These are phyloP conservation scores for Buphagus erythrorhynchus DNA, from an alignment of 2,797 vertebrate genomes.

Conservation along the genomic window DNA sequence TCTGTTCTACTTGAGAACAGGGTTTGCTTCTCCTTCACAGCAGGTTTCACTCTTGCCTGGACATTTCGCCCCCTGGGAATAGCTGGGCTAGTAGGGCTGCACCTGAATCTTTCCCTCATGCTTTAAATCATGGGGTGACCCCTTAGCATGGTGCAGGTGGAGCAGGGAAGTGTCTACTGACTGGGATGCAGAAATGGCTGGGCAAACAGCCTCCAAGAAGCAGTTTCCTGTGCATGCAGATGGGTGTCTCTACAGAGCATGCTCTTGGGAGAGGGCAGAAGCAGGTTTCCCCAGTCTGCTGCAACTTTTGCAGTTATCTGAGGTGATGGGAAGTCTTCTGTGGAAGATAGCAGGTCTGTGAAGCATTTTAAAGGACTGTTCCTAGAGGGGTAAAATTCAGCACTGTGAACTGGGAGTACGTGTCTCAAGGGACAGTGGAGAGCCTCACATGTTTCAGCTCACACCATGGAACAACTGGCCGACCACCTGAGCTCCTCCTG, in stretches of 20 bases:
- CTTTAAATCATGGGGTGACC: not conserved
- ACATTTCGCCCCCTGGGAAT: not conserved
- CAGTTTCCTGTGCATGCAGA: not conserved
- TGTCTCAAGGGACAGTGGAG: not conserved
- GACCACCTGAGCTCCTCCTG: not conserved
- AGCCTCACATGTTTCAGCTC: not conserved
- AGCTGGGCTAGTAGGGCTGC: not conserved
- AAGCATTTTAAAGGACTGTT: not conserved
- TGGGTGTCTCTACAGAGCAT: not conserved
- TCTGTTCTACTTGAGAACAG: not conserved
- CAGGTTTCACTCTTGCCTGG: not conserved
- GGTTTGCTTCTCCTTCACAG: not conserved
- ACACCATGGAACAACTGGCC: not conserved
- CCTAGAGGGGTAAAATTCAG: not conserved
- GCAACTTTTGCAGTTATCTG: not conserved
- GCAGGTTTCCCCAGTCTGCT: not conserved
- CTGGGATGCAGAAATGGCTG: not conserved
- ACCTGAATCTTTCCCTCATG: not conserved
- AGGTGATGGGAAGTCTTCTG: not conserved
- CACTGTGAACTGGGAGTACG: not conserved
- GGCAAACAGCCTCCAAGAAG: not conserved
- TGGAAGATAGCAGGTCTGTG: not conserved
- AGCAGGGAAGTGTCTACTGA: not conserved
- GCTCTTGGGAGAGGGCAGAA: not conserved
- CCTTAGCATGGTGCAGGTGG: not conserved